Evolutionary conservation across 2,888 invertebrate species (phyloP).

Genomic region (Epinotia ramella): DNA sequence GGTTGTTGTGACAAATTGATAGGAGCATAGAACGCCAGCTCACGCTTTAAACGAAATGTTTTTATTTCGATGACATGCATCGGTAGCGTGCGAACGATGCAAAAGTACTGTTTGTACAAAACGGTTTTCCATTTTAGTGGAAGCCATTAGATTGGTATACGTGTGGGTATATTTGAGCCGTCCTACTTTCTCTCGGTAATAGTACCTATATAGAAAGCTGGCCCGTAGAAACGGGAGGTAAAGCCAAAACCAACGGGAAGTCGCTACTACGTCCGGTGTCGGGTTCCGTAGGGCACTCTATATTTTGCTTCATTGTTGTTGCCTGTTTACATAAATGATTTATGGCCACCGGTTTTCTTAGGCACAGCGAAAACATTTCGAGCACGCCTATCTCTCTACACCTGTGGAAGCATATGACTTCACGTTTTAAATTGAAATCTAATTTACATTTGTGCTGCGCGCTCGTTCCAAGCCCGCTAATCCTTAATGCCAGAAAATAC

Average conservation of each 20-base stretch:
- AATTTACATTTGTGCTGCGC: background rate
- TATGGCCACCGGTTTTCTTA: conserved; percentile 63
- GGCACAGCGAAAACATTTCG: conserved; percentile 50
- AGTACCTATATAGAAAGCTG: background rate
- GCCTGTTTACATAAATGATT: conserved; percentile 76
- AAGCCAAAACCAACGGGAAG: conserved; percentile 63
- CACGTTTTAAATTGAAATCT: background rate
- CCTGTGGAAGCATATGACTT: background rate
- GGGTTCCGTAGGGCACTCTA: conserved; percentile 65
- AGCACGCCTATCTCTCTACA: conserved; percentile 33
- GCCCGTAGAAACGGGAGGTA: conserved; percentile 56
- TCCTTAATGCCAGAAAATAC: background rate
- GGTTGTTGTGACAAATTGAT: too few relatives aligned
- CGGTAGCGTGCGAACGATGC: too few relatives aligned
- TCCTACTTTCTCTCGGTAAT: background rate
- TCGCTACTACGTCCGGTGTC: conserved; percentile 68
- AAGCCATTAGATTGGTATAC: background rate
- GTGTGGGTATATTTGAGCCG: background rate
- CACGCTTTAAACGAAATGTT: too few relatives aligned
- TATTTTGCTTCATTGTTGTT: conserved; percentile 73
- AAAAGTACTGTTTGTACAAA: background rate
- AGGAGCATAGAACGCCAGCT: too few relatives aligned
- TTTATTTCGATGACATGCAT: too few relatives aligned
- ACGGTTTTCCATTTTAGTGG: conserved; percentile 1
- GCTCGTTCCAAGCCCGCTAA: background rate